phyloP scores from a whole-genome alignment of 2,113 vertebrate species.

The Sorex araneus region DNA sequence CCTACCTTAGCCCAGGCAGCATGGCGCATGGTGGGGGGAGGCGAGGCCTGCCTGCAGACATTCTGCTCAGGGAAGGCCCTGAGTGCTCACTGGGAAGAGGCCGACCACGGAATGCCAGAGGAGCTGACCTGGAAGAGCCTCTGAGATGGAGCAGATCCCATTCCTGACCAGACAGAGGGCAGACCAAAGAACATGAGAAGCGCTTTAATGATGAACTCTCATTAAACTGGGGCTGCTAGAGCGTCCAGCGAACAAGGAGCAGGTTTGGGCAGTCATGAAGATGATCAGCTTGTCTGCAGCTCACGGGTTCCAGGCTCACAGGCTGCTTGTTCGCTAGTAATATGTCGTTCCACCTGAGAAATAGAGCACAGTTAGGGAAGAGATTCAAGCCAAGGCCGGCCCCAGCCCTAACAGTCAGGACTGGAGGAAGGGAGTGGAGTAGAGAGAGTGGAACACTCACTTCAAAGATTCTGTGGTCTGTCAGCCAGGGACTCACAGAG shows the following conservation, averaged over 20 bases:
- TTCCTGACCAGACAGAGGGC: background rate
- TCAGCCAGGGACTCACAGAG: background rate
- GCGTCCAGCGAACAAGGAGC: background rate
- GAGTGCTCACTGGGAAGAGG: background rate
- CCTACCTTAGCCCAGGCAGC: background rate
- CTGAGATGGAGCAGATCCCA: background rate
- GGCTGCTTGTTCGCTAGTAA: background rate
- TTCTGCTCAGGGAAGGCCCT: background rate
- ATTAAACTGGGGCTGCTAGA: background rate
- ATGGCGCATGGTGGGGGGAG: background rate
- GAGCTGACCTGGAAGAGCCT: background rate
- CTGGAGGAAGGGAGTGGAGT: background rate
- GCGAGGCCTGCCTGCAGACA: background rate
- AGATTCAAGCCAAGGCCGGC: background rate
- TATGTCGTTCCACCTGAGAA: background rate
- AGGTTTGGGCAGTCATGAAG: no score
- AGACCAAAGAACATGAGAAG: background rate
- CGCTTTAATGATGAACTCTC: conserved; percentile 31
- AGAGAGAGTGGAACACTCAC: conserved; percentile 22
- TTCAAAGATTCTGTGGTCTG: background rate
- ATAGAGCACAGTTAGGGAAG: conserved; percentile 4
- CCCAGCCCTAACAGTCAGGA: no score
- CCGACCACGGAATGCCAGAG: background rate
- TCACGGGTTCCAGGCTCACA: background rate
- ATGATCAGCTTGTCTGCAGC: background rate